Base-by-base conservation (phyloP, 30 jellyfish, hydroid and myxozoan genomes). In the Turritopsis rubra region DNA sequence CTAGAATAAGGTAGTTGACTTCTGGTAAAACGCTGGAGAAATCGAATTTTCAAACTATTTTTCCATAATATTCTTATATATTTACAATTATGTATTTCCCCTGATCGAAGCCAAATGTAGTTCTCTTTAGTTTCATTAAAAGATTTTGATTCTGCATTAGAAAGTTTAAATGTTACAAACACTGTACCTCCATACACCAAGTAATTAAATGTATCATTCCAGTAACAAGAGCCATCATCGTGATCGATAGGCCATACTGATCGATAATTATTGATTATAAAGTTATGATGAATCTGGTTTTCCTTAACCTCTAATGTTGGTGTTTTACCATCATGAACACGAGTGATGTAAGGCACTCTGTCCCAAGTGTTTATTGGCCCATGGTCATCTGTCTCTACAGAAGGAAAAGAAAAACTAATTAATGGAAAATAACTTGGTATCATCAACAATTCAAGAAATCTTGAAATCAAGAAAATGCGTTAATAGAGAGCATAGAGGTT, bases 301-400 rank as follows among this genome's bases (percentile, higher is more conserved):
- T 87, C 93, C 73, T 82, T 88, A 21, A 86, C 95, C 28, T 29
- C 80, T 21, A 92, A 76, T 16, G 95, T 79, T 0, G 90, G 85
- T 21, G 79, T 83, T 27, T 52, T 60, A 18, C 86, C 91, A 81
- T 87, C 88, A 24, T 52, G 76, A 25, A 90, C 93, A 20, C 88
- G 86, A 8, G 98, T 92, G 27, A 92, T 81, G 75, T 87, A 92
- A 9, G 98, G 98, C 16, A 82, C 95, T 17, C 98, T 91, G 72
- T 92, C 98, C 98, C 98, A 92, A 1, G 96, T 86, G 85, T 92
- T 92, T 75, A 92, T 80, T 19, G 98, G 96, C 19, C 98, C 98
- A 79, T 92, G 98, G 29, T 92, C 98, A 52, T 83, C 84, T 19
- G 98, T 92, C 78, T 92, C 98, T 92, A 78, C 1, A 77, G 54